Evolutionary conservation across 2,888 invertebrate genomes (phyloP).

Genomic region (Brachycybe producta): DNA sequence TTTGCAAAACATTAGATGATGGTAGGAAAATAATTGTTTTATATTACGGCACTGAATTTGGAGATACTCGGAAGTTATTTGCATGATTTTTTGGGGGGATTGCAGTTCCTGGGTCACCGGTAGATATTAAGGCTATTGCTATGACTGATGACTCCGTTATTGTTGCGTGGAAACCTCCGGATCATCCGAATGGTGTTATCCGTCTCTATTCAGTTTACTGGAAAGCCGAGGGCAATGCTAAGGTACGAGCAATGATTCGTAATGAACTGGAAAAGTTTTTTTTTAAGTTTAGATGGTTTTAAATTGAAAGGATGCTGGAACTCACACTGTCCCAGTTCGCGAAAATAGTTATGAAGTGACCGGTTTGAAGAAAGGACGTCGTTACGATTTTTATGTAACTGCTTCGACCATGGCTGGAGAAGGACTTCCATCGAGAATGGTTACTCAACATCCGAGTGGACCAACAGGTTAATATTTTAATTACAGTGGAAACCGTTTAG

Average conservation of each 20-base stretch:
- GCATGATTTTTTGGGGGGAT: slow-evolving; percentile 23
- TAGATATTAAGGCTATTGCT: slow-evolving; percentile 81
- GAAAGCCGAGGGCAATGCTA: slow-evolving; percentile 30
- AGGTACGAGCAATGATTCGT: slow-evolving; percentile 5
- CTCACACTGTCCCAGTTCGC: not conserved
- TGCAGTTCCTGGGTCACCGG: slow-evolving; percentile 83
- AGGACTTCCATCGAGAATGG: slow-evolving; percentile 37
- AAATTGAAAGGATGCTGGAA: not conserved
- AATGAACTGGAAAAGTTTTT: not conserved
- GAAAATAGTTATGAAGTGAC: slow-evolving; percentile 49
- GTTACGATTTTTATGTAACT: slow-evolving; percentile 30
- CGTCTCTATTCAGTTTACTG: slow-evolving; percentile 86
- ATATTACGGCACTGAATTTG: not conserved
- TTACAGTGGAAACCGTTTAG: too few species aligned
- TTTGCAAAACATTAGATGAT: slow-evolving; percentile 90
- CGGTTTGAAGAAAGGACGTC: slow-evolving; percentile 65
- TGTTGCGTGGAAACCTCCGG: slow-evolving; percentile 86
- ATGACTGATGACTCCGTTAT: slow-evolving; percentile 83
- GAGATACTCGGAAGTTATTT: not conserved
- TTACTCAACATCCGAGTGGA: slow-evolving; percentile 17
- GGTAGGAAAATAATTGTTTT: slow-evolving; percentile 41
- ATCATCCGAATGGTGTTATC: slow-evolving; percentile 82
- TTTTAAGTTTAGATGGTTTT: not conserved
- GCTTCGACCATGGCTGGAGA: slow-evolving; percentile 21
- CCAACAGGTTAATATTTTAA: slow-evolving; percentile 18